Evolutionary conservation across 2,888 invertebrate genomes (phyloP).

Genomic region (Parochlus steinenii): DNA sequence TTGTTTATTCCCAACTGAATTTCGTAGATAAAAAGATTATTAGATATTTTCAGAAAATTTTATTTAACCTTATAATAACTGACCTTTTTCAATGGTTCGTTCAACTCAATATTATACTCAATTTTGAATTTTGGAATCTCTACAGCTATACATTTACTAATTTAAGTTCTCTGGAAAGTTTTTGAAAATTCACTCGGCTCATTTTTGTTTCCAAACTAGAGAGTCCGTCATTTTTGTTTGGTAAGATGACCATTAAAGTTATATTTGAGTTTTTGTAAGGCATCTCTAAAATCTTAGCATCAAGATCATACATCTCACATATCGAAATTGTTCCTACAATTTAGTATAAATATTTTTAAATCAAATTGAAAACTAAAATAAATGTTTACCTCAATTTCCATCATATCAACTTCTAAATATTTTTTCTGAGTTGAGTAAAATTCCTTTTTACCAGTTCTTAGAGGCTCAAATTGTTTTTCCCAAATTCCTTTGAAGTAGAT

Average conservation of each 20-base stretch:
- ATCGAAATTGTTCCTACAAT: no score
- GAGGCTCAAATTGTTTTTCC: conserved; percentile 41
- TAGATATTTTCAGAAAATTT: conserved; percentile 1
- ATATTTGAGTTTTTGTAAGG: conserved; percentile 50
- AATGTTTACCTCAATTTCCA: conserved; percentile 38
- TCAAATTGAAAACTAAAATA: conserved; percentile 32
- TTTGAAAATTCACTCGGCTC: conserved; percentile 34
- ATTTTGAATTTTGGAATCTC: conserved; percentile 66
- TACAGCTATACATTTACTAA: conserved; percentile 42
- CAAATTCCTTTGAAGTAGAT: conserved; percentile 66
- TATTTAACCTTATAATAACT: conserved; percentile 15
- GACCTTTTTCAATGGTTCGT: conserved; percentile 46
- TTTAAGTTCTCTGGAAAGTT: conserved; percentile 32
- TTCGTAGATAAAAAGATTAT: conserved; percentile 21
- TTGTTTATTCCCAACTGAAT: conserved; percentile 49
- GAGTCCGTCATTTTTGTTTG: conserved; percentile 48
- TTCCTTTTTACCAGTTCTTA: conserved; percentile 37
- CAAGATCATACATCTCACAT: conserved; percentile 28
- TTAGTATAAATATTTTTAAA: no score
- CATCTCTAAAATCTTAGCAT: conserved; percentile 48
- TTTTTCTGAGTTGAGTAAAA: conserved; percentile 42
- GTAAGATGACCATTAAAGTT: conserved; percentile 61
- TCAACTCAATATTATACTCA: conserved; percentile 50
- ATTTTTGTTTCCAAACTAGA: conserved; percentile 42
- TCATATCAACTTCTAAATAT: conserved; percentile 53